Percentiles rank a stretch among this genome's conserved stretches.
phyloP scores from a whole-genome alignment of 2,113 vertebrate genomes.

The Pica pica region DNA sequence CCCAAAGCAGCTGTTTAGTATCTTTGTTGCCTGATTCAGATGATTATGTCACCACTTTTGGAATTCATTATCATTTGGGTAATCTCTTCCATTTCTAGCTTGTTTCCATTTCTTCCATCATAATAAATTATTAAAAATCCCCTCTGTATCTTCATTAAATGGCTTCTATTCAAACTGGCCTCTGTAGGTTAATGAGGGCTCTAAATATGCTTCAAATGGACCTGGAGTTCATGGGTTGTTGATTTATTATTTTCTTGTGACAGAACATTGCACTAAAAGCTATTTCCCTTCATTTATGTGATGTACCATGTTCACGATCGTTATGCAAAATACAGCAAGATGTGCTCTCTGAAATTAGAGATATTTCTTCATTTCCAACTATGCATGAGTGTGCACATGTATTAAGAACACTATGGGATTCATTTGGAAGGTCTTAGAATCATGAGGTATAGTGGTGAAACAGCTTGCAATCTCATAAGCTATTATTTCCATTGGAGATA shows the following conservation, averaged over 20 bases:
- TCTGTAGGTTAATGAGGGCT: constrained; percentile 49
- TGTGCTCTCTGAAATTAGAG: constrained; percentile 30
- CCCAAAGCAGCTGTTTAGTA: neutral
- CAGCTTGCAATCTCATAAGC: neutral
- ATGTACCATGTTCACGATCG: neutral
- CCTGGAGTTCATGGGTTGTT: constrained; percentile 49
- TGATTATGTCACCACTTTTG: neutral
- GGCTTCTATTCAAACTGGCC: constrained; percentile 40
- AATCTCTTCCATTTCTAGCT: constrained; percentile 15
- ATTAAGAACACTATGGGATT: neutral
- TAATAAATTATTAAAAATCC: constrained; percentile 51
- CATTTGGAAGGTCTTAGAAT: neutral
- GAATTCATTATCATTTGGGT: neutral
- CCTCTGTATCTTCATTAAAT: constrained; percentile 49
- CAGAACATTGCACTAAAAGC: constrained; percentile 48
- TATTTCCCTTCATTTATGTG: constrained; percentile 54
- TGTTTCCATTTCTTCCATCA: constrained; percentile 36
- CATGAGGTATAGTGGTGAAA: neutral
- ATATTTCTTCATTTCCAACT: constrained; percentile 33
- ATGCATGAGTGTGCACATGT: neutral
- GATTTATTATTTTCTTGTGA: constrained; percentile 64
- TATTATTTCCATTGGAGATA: constrained; percentile 2
- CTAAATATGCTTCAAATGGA: constrained; percentile 52
- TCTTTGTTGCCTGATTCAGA: neutral
- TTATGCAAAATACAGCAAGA: constrained; percentile 55